phyloP scores from a whole-genome alignment of 53 echinoderm and acorn worm species.

The Henricia sp. region DNA sequence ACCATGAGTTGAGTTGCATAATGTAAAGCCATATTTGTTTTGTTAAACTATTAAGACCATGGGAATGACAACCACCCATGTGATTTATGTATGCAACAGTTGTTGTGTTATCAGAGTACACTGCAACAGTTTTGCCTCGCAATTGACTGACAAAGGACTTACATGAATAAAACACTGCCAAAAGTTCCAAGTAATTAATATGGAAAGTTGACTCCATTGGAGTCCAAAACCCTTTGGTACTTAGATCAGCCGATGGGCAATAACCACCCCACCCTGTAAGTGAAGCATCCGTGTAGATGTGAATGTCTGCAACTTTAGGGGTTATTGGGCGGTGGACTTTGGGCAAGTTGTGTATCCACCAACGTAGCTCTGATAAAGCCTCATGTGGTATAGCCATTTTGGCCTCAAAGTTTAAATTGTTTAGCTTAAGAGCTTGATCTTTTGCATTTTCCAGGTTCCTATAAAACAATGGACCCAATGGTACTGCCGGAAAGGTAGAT shows the following conservation, averaged over 20 bases:
- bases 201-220: neutral
- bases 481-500: neutral
- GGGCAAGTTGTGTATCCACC: neutral
- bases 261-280: neutral
- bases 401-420: neutral
- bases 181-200: no score
- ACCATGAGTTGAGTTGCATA: neutral
- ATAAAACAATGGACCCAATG: no score
- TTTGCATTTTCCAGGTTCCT: neutral
- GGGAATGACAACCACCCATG: neutral
- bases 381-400: neutral
- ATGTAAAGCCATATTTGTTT: neutral
- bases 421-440: neutral
- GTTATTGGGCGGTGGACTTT: neutral
- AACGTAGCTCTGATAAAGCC: neutral
- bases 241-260: neutral
- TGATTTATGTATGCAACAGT: no score
- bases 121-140: neutral
- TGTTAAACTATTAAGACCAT: neutral
- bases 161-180: neutral
- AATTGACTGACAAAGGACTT: neutral
- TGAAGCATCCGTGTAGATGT: conserved; percentile 1
- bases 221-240: neutral
- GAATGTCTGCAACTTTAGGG: neutral
- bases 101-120: neutral